Conservation (phyloP, 2,113 vertebrate species). For the Castor canadensis region DNA sequence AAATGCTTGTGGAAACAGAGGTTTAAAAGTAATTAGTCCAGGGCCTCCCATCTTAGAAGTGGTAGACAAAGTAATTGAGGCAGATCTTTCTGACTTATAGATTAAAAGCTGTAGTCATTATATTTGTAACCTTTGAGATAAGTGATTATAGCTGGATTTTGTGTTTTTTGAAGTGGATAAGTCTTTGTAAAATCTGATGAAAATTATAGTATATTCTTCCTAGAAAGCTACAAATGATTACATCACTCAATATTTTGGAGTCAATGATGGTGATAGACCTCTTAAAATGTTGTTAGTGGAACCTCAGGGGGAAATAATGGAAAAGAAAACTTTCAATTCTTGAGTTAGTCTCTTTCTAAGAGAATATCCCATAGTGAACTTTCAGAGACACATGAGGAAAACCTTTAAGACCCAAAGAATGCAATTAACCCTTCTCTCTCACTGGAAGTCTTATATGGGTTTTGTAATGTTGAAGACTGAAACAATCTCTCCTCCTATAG, state of each 20-base stretch:
- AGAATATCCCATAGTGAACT: background rate
- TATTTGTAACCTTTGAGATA: background rate
- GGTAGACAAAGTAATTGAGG: background rate
- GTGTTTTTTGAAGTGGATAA: background rate
- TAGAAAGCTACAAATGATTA: background rate
- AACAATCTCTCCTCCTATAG: background rate
- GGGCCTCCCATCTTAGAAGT: background rate
- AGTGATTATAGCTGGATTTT: background rate
- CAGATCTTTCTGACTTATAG: background rate
- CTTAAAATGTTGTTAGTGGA: background rate
- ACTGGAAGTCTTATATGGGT: background rate
- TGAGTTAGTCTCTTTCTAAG: background rate
- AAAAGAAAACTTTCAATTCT: background rate
- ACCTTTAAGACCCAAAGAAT: background rate
- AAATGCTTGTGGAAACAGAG: background rate
- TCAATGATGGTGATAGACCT: background rate
- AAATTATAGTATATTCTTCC: background rate
- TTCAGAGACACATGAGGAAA: background rate
- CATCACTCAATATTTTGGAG: background rate
- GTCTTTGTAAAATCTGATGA: conserved; percentile 45
- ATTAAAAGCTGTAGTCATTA: background rate
- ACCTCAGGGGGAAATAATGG: background rate
- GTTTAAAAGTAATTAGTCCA: background rate
- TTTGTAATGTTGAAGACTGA: background rate
- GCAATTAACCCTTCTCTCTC: background rate